phyloP scores from a whole-genome alignment of 2,113 vertebrate species.

The Gymnobelideus leadbeateri region DNA sequence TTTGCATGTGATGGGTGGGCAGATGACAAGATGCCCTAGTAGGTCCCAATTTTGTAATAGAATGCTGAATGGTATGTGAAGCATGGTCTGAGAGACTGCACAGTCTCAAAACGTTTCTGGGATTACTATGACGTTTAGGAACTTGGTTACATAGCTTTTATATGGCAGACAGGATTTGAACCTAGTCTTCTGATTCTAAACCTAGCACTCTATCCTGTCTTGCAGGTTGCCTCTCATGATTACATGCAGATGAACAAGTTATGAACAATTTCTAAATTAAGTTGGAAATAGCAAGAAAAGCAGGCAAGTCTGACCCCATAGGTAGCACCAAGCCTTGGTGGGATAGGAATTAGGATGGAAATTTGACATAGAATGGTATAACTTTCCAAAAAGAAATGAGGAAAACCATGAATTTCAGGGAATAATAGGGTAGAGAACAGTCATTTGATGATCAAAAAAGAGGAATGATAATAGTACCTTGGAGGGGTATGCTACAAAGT shows the following conservation, averaged over 20 bases:
- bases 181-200: too few relatives aligned
- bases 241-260: not conserved
- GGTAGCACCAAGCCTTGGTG: not conserved
- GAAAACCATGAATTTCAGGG: not conserved
- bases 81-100: too few relatives aligned
- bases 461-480: not conserved
- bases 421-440: not conserved
- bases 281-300: not conserved
- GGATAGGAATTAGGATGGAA: not conserved
- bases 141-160: too few relatives aligned
- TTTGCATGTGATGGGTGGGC: too few relatives aligned
- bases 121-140: too few relatives aligned
- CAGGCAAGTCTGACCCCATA: not conserved
- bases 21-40: too few relatives aligned
- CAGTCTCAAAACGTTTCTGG: too few relatives aligned
- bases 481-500: not conserved
- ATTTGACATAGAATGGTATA: not conserved
- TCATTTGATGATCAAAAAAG: not conserved
- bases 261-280: not conserved
- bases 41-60: too few relatives aligned
- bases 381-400: not conserved
- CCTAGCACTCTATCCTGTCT: too few relatives aligned
- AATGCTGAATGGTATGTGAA: too few relatives aligned
- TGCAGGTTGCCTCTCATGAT: not conserved
- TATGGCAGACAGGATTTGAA: too few relatives aligned